Percentiles rank a stretch among this genome's conserved stretches.
These are phyloP conservation scores for Antrozous pallidus DNA, from an alignment of 2,797 vertebrate species.

Conservation along the genomic window DNA sequence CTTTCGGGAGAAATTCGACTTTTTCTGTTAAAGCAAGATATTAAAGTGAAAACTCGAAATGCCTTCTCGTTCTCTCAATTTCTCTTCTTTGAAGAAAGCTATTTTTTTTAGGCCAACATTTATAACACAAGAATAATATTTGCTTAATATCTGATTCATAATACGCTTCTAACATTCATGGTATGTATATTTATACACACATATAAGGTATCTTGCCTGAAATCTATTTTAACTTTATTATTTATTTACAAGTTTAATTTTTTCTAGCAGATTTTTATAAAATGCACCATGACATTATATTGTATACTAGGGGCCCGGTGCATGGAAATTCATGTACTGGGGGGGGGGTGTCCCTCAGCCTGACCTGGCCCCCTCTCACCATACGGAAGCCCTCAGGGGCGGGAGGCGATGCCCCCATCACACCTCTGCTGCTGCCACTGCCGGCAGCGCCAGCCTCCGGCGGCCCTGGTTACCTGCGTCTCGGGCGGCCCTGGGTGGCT, in stretches of 20 bases:
- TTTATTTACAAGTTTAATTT: background rate
- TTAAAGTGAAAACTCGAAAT: background rate
- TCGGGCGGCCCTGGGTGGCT: no score
- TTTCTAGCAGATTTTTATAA: background rate
- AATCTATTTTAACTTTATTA: conserved; percentile 31
- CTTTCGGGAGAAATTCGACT: background rate
- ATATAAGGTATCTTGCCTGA: background rate
- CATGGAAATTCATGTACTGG: no score
- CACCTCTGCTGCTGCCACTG: no score
- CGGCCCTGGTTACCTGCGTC: no score
- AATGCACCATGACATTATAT: background rate
- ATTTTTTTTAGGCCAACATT: background rate
- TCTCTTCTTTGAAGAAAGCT: background rate
- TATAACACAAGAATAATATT: background rate
- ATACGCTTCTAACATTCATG: background rate
- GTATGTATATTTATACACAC: background rate
- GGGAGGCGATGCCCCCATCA: no score
- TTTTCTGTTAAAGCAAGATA: background rate
- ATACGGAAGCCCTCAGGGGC: no score
- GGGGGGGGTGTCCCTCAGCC: no score
- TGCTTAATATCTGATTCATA: background rate
- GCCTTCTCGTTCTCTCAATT: background rate
- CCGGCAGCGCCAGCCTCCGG: no score
- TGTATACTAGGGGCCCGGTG: background rate
- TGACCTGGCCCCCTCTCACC: no score